A percentile compares a stretch with the other conserved stretches of the same genome.
phyloP scores from a whole-genome alignment of 2,113 vertebrate species.

The Oryzias javanicus region DNA sequence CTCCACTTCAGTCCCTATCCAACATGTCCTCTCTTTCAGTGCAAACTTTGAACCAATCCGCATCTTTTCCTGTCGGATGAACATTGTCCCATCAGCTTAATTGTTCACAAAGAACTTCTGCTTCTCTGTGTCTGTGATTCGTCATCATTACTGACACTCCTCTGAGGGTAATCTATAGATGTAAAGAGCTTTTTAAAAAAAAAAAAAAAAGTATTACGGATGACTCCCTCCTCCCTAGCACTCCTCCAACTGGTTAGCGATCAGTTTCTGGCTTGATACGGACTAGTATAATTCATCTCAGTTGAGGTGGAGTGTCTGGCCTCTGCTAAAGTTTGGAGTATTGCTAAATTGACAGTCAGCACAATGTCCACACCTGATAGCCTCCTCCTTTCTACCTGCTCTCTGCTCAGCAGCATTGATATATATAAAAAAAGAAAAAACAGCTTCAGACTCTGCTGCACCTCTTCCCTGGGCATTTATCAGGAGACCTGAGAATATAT shows the following conservation, averaged over 20 bases:
- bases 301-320: slow-evolving; percentile 39
- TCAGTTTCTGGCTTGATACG: slow-evolving; percentile 52
- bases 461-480: slow-evolving; percentile 67
- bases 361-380: slow-evolving; percentile 47
- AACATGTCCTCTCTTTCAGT: slow-evolving; percentile 21
- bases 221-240: slow-evolving; percentile 42
- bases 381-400: slow-evolving; percentile 45
- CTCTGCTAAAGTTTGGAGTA: slow-evolving; percentile 37
- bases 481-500: slow-evolving; percentile 70
- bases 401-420: slow-evolving; percentile 55
- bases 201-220: too few relatives aligned
- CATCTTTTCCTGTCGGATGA: slow-evolving; percentile 16
- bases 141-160: slow-evolving; percentile 58
- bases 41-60: slow-evolving; percentile 29
- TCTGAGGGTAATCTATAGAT: slow-evolving; percentile 55
- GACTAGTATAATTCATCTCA: slow-evolving; percentile 51
- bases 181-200: slow-evolving; percentile 48
- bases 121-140: slow-evolving; percentile 60
- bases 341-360: slow-evolving; percentile 57
- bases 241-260: slow-evolving; percentile 45
- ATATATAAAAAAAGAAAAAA: slow-evolving; percentile 46
- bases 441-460: slow-evolving; percentile 57
- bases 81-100: slow-evolving; percentile 50
- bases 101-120: slow-evolving; percentile 56
- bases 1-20: slow-evolving; percentile 61